phyloP scores from a whole-genome alignment of 2,113 vertebrate species.

The Rallus limicola region DNA sequence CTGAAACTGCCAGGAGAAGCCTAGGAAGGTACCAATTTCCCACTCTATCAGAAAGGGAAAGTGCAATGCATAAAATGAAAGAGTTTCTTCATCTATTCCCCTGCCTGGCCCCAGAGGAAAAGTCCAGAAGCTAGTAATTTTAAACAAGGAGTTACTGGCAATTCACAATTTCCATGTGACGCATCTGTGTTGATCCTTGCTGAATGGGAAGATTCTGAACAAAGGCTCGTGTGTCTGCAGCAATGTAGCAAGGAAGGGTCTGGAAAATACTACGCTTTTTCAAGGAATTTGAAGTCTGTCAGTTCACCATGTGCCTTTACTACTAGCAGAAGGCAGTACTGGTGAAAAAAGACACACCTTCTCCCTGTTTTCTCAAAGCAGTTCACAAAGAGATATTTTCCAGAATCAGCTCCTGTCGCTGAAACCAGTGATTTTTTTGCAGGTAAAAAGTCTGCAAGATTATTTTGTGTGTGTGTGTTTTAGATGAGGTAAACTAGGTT shows the following conservation, averaged over 20 bases:
- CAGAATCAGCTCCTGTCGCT: background rate
- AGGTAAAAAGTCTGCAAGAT: background rate
- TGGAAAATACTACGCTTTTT: background rate
- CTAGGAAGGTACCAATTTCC: background rate
- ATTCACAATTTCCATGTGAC: background rate
- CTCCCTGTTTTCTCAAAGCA: background rate
- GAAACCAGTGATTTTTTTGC: background rate
- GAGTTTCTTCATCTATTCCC: background rate
- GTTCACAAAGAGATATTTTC: background rate
- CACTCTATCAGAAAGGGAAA: background rate
- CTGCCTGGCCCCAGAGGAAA: background rate
- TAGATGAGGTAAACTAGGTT: background rate
- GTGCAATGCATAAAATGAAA: background rate
- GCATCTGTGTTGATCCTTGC: background rate
- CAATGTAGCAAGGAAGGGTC: fast-evolving
- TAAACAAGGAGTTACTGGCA: background rate
- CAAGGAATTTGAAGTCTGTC: background rate
- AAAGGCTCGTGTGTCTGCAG: background rate
- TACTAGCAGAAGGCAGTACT: background rate
- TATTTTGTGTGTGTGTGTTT: background rate
- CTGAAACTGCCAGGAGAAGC: background rate
- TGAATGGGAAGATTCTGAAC: background rate
- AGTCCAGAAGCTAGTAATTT: background rate
- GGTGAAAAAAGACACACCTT: background rate
- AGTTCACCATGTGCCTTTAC: background rate